Evolutionary conservation across 2,113 vertebrate genomes (phyloP).

Genomic region (Phylloscopus trochiloides): DNA sequence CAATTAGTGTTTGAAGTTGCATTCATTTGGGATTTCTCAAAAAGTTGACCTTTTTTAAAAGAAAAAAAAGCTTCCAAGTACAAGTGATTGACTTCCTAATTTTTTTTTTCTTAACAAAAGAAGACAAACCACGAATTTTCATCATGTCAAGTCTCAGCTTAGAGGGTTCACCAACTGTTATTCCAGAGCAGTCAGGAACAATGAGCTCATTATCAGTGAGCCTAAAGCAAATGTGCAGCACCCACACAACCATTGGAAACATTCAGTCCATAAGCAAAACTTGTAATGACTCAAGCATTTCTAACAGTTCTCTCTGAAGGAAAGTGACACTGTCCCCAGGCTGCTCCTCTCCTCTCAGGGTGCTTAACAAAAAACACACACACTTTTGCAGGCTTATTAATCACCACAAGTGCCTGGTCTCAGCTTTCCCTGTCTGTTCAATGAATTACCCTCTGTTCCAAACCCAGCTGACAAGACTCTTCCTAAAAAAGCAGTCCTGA

Average conservation of each 20-base stretch:
- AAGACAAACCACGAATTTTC: neutral
- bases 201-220: neutral
- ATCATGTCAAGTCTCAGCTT: neutral
- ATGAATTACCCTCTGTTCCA: neutral
- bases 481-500: neutral
- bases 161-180: neutral
- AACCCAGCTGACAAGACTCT: neutral
- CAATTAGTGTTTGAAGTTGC: neutral
- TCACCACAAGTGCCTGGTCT: neutral
- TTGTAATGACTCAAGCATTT: neutral
- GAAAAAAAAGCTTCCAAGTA: neutral
- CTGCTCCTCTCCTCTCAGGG: neutral
- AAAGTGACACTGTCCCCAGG: neutral
- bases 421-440: neutral
- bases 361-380: neutral
- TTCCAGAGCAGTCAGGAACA: neutral
- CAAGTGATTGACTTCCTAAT: neutral
- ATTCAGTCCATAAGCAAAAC: neutral
- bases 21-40: neutral
- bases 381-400: neutral
- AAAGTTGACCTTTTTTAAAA: neutral
- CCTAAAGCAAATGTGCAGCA: neutral
- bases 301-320: neutral
- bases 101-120: neutral
- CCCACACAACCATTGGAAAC: neutral